phyloP scores from a whole-genome alignment of 2,797 vertebrate genomes.

The Urocyon cinereoargenteus region DNA sequence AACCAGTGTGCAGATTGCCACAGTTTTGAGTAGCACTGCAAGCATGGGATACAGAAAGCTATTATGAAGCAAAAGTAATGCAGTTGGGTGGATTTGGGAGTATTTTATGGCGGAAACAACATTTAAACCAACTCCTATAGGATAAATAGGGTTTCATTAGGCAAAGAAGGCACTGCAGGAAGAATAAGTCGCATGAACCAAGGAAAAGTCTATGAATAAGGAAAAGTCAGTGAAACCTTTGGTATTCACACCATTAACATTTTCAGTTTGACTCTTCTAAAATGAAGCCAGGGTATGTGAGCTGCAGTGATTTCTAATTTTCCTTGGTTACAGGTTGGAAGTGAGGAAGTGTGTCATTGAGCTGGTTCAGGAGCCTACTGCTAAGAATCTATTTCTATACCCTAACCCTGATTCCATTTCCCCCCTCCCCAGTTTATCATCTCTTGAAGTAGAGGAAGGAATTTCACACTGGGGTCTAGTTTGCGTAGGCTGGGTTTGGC shows the following conservation, averaged over 20 bases:
- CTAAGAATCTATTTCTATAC: background rate
- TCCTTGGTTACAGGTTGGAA: background rate
- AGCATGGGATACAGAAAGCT: background rate
- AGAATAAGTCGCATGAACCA: background rate
- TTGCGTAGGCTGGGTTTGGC: background rate
- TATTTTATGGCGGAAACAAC: constrained; percentile 42
- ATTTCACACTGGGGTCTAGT: background rate
- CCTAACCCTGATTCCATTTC: background rate
- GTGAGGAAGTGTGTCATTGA: background rate
- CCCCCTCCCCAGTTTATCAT: background rate
- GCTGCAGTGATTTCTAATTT: background rate
- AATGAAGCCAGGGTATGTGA: background rate
- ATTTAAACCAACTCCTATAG: background rate
- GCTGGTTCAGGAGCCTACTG: background rate
- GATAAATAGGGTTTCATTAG: constrained; percentile 1
- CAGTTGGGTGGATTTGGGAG: background rate
- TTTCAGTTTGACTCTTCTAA: background rate
- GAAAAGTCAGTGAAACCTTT: background rate
- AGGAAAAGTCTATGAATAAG: background rate
- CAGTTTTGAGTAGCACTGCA: background rate
- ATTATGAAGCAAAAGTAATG: background rate
- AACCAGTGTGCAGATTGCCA: background rate
- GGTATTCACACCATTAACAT: background rate
- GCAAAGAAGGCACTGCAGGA: background rate
- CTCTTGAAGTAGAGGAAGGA: background rate